Percentiles rank a stretch among this genome's conserved stretches.
These are phyloP conservation scores for Potamilus streckersoni DNA, from an alignment of 1,140 invertebrate species.

Conservation along the genomic window DNA sequence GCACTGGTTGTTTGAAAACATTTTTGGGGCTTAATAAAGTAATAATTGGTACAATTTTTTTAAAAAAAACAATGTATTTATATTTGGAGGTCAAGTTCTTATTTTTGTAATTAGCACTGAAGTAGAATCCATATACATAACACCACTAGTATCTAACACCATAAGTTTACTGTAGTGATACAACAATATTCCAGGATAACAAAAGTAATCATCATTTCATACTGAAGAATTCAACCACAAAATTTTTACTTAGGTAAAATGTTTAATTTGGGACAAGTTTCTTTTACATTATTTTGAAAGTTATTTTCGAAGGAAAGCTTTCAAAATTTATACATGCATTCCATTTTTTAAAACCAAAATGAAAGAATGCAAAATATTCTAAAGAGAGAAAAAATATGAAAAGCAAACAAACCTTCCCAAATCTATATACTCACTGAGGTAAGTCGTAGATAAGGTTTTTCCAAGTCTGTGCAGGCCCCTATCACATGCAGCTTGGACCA, in stretches of 20 bases:
- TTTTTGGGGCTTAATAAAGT: too few relatives aligned
- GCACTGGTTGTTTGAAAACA: too few relatives aligned
- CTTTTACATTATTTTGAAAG: neutral
- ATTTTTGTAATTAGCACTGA: too few relatives aligned
- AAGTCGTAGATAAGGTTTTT: conserved; percentile 94
- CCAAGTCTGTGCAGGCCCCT: conserved; percentile 90
- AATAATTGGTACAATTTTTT: too few relatives aligned
- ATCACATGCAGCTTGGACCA: conserved; percentile 79
- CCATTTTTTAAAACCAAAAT: neutral
- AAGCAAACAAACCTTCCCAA: neutral
- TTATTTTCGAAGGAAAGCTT: neutral
- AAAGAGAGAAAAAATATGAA: neutral
- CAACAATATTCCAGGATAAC: too few relatives aligned
- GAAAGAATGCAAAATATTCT: neutral
- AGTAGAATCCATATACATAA: too few relatives aligned
- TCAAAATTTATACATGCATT: neutral
- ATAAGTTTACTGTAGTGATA: too few relatives aligned
- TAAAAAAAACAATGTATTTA: too few relatives aligned
- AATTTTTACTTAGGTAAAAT: neutral
- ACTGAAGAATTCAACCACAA: too few relatives aligned
- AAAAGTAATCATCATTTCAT: too few relatives aligned
- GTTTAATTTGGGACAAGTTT: neutral
- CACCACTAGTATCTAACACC: too few relatives aligned
- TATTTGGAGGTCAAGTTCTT: too few relatives aligned
- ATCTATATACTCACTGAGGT: conserved; percentile 77